Conservation (phyloP, 2,797 vertebrate species). For the Gallinago solitaria region DNA sequence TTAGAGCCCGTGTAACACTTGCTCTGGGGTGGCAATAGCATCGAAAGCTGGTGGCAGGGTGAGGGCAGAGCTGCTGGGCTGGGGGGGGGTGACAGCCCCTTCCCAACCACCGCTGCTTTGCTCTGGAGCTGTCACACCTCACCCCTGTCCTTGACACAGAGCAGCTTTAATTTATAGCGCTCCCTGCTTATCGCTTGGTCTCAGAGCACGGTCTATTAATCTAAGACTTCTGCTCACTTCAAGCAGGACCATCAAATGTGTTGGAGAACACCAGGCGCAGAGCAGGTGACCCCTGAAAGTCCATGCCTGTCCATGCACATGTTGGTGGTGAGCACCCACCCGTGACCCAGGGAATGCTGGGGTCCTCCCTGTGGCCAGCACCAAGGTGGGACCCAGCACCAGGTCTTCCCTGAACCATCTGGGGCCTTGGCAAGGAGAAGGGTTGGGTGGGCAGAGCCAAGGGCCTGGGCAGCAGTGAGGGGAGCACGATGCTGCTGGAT, state of each 20-base stretch:
- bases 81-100: accelerated
- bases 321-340: too few species aligned
- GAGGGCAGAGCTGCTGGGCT: neutral
- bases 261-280: accelerated
- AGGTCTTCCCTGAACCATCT: neutral
- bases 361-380: neutral
- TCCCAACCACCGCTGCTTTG: neutral
- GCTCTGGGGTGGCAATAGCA: neutral
- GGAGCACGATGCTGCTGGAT: neutral
- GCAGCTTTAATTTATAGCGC: neutral
- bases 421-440: neutral
- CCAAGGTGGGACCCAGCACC: neutral
- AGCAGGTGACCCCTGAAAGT: neutral
- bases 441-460: neutral
- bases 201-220: neutral
- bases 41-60: neutral
- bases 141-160: neutral
- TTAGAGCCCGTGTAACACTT: neutral
- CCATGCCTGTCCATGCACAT: accelerated
- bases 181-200: neutral
- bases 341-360: accelerated
- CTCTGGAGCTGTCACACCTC: accelerated
- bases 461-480: accelerated
- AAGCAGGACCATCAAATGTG: neutral
- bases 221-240: accelerated